Evolutionary conservation across 2,888 invertebrate genomes (phyloP).

Genomic region (Plebejus argus): DNA sequence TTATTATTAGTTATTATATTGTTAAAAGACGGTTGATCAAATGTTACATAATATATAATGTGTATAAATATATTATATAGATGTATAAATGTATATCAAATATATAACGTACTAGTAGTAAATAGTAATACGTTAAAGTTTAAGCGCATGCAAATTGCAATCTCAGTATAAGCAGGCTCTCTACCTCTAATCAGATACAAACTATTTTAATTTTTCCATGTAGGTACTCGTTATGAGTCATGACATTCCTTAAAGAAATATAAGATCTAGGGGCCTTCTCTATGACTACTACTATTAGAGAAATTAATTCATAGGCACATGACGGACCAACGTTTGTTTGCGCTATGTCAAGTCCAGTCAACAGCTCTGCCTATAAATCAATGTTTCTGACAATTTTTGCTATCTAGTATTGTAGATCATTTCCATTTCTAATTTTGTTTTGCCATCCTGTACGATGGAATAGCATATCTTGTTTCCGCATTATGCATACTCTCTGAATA

Average conservation of each 20-base stretch:
- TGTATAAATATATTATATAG: no score
- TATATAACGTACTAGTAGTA: no score
- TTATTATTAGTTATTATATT: neutral
- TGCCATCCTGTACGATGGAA: neutral
- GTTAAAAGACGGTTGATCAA: neutral
- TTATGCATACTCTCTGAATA: constrained; percentile 1
- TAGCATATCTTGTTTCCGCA: constrained; percentile 6
- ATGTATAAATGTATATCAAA: no score
- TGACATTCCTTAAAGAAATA: neutral
- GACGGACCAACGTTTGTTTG: no score
- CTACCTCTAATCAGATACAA: neutral
- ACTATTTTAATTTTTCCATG: neutral
- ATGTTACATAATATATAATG: no score
- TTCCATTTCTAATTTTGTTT: neutral
- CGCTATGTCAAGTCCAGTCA: no score
- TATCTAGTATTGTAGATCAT: neutral
- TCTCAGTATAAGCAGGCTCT: neutral
- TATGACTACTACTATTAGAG: neutral
- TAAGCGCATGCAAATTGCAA: neutral
- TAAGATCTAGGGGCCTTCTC: neutral
- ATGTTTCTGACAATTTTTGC: neutral
- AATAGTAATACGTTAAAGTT: neutral
- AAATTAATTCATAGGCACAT: no score
- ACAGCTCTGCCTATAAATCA: no score
- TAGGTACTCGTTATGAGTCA: neutral